These are phyloP conservation scores for Macrocentrus cingulum DNA, from an alignment of 1,140 invertebrate genomes.

Conservation along the genomic window DNA sequence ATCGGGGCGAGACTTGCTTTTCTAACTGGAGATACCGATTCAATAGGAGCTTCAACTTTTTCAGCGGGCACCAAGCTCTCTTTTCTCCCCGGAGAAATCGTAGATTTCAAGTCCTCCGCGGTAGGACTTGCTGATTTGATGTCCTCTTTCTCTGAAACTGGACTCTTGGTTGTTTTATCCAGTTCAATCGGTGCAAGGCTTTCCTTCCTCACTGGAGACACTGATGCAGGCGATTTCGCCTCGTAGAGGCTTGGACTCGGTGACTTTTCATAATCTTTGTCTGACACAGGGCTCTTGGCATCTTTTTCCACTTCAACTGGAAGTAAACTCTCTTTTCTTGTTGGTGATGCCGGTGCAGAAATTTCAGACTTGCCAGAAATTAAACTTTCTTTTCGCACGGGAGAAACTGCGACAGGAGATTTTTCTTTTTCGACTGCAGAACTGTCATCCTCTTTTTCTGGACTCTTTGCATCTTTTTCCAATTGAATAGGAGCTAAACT, in stretches of 20 bases:
- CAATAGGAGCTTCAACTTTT: background rate
- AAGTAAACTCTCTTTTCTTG: no score
- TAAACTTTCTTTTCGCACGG: constrained; percentile 1
- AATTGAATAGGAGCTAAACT: no score
- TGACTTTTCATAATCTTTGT: background rate
- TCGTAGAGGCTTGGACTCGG: background rate
- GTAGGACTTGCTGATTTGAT: no score
- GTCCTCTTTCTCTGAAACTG: no score
- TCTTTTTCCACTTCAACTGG: background rate
- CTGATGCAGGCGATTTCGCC: background rate
- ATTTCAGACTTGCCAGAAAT: no score
- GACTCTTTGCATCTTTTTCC: no score
- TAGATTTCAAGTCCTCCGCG: no score
- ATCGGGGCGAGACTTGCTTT: background rate
- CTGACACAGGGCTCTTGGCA: background rate
- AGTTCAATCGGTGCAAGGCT: no score
- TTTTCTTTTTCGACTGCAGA: background rate
- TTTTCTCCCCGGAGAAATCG: no score
- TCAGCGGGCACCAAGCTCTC: background rate
- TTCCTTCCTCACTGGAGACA: background rate
- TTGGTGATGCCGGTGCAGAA: no score
- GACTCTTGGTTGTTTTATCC: no score
- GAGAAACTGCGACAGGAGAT: background rate
- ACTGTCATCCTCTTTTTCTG: background rate
- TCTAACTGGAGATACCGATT: background rate